Percentiles rank a stretch among this genome's conserved stretches.
These are phyloP conservation scores for Peromyscus melanophrys DNA, from an alignment of 2,797 vertebrate species.

Conservation along the genomic window DNA sequence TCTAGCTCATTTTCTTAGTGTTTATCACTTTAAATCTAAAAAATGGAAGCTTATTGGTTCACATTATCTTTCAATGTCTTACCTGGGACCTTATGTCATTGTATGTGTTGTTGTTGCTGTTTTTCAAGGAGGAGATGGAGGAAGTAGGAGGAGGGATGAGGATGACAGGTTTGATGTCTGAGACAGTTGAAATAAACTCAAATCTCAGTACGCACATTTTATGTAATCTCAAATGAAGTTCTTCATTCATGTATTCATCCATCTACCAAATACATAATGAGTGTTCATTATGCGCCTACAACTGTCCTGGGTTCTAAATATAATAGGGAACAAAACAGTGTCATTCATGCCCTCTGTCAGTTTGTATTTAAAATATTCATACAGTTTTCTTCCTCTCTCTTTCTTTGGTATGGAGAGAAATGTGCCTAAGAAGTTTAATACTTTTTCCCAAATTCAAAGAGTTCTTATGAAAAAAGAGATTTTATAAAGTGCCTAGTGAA, in stretches of 20 bases:
- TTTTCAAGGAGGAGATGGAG: not conserved
- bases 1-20: not conserved
- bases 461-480: not conserved
- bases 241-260: not conserved
- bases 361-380: constrained; percentile 55
- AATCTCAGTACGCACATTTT: constrained; percentile 40
- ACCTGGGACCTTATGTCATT: not conserved
- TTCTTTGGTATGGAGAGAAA: not conserved
- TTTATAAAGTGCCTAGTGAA: not conserved
- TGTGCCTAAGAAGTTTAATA: constrained; percentile 48
- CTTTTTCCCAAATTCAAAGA: constrained; percentile 26
- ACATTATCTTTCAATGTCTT: not conserved
- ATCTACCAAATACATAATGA: constrained; percentile 20
- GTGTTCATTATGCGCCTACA: not conserved
- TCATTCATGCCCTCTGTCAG: not conserved
- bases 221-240: constrained; percentile 33
- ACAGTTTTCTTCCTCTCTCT: not conserved
- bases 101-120: not conserved
- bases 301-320: not conserved
- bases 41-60: not conserved
- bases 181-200: constrained; percentile 6
- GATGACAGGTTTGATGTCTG: constrained; percentile 8
- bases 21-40: constrained; percentile 37
- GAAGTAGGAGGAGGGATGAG: not conserved
- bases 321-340: not conserved